Conservation (phyloP, 2,797 vertebrate species). For the Chrysolophus pictus region DNA sequence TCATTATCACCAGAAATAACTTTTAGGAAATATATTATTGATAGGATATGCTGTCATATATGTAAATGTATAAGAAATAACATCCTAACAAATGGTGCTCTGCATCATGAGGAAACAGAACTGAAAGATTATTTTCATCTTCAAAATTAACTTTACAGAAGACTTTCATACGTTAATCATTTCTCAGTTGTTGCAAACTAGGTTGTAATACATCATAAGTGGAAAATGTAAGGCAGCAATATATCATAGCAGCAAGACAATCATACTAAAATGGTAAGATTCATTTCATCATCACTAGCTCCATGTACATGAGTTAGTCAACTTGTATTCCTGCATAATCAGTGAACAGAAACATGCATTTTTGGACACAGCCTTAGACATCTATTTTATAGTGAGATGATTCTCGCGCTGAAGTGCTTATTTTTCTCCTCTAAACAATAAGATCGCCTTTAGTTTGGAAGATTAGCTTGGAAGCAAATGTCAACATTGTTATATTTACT, state of each 20-base stretch:
- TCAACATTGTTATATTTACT: background rate
- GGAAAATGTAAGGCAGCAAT: background rate
- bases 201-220: background rate
- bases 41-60: background rate
- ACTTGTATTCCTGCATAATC: background rate
- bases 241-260: background rate
- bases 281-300: background rate
- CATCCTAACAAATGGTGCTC: background rate
- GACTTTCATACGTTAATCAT: background rate
- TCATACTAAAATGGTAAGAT: background rate
- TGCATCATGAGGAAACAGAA: background rate
- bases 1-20: background rate
- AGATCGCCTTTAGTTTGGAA: background rate
- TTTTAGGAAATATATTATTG: background rate
- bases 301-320: background rate
- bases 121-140: background rate
- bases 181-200: background rate
- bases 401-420: background rate
- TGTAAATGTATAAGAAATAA: background rate
- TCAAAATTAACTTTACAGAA: slow-evolving; percentile 1
- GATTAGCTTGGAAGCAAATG: background rate
- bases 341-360: background rate
- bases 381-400: background rate
- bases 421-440: background rate
- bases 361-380: background rate